Base-by-base conservation (phyloP, 2,888 invertebrate species). In the Ormyrus nitidulus region DNA sequence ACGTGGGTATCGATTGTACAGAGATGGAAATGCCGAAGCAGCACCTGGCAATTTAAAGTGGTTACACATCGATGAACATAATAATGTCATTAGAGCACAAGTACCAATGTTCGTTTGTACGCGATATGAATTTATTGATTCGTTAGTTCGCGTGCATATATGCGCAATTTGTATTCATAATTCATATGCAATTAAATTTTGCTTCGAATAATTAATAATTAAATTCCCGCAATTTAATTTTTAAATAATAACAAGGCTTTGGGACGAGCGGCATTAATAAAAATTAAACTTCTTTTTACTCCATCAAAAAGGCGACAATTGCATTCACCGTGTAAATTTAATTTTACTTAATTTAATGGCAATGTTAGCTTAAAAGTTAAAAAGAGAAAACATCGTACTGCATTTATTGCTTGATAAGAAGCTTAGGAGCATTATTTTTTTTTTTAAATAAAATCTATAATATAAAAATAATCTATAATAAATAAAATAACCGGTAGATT, bases 21-120 rank as follows among this genome's bases (percentile, higher is more conserved):
- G n/a, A n/a, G 64, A 64, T 64, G 44, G 64, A 48, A 64, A 64
- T 13, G n/a, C 8, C n/a, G n/a, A 48, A 46, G 64, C 48, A 8
- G 5, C 48, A 10, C n/a, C n/a, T n/a, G 49, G 13, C 51, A 59
- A 70, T 70, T 70, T 70, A 70, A 59, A 59, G 70, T 46, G 59
- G 58, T 71, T 71, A 61, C 61, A 49, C 71, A 51, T 71, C 61
- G 44, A 71, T 13, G 71, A 49, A n/a, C 62, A 10, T 44, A 64
- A 73, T 73, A 64, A 64, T 34, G 46, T 56, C 56, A 19, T 68
- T 68, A 68, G 54, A 64, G 13, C 7, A 46, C 46, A 53, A 54
- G 64, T 64, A 13, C 54, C 19, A 46, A 51, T 71, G 51, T 51
- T 54, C 53, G 54, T 44, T 62, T 71, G 64, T 53, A 19, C 13